phyloP scores from a whole-genome alignment of 2,797 vertebrate genomes.

The Falco columbarius region DNA sequence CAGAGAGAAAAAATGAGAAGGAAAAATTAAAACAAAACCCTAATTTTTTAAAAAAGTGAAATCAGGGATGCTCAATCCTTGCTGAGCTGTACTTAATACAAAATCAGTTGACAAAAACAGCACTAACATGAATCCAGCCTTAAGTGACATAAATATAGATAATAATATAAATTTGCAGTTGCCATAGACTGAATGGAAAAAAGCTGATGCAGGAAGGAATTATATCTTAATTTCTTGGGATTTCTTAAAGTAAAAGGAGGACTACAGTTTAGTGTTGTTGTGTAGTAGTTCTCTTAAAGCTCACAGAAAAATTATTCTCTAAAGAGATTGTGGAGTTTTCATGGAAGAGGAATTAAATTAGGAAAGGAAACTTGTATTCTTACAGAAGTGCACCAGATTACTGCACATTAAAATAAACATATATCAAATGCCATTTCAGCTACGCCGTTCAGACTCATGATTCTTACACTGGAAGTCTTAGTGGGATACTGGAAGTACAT shows the following conservation, averaged over 20 bases:
- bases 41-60: not conserved
- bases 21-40: not conserved
- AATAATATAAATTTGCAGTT: not conserved
- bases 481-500: not conserved
- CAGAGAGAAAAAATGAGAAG: not conserved
- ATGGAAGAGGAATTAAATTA: not conserved
- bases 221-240: not conserved
- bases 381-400: not conserved
- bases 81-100: not conserved
- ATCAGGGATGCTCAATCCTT: not conserved
- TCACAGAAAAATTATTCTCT: not conserved
- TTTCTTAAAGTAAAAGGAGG: not conserved
- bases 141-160: not conserved
- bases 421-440: not conserved
- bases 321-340: not conserved
- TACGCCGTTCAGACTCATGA: not conserved
- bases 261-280: not conserved
- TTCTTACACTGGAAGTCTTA: not conserved
- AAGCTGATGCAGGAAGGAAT: not conserved
- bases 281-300: not conserved
- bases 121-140: not conserved
- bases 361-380: not conserved
- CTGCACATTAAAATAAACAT: not conserved
- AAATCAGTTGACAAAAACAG: not conserved
- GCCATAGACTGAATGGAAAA: not conserved